Evolutionary conservation across 2,797 vertebrate species (phyloP).

Genomic region (Hemibagrus guttatus): DNA sequence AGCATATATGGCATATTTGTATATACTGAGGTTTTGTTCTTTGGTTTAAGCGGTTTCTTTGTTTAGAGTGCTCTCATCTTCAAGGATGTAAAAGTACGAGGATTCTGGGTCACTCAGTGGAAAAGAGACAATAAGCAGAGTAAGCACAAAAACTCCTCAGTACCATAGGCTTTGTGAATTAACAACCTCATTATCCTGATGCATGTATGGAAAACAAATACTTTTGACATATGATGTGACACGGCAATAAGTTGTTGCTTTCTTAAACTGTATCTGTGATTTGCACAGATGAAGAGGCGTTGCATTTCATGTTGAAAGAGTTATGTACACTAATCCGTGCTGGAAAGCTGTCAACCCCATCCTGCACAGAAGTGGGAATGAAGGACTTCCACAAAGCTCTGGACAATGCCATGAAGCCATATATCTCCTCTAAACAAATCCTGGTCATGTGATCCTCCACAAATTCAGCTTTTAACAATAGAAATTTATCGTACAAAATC

Average conservation of each 20-base stretch:
- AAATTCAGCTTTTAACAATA: not conserved
- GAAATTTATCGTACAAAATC: not conserved
- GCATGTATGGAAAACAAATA: not conserved
- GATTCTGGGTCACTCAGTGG: slow-evolving; percentile 96
- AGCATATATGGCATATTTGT: not conserved
- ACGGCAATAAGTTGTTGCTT: not conserved
- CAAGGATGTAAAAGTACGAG: slow-evolving; percentile 85
- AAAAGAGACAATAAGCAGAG: slow-evolving; percentile 79
- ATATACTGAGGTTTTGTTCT: not conserved
- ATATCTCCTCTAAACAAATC: slow-evolving; percentile 86
- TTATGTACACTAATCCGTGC: slow-evolving; percentile 80
- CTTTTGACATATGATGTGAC: not conserved
- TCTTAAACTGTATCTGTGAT: slow-evolving; percentile 8
- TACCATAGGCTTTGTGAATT: not conserved
- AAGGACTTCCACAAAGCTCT: slow-evolving; percentile 80
- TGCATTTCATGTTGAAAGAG: slow-evolving; percentile 79
- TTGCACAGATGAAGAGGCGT: slow-evolving; percentile 61
- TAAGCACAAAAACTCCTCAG: slow-evolving; percentile 63
- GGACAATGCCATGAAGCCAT: slow-evolving; percentile 81
- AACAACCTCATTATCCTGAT: not conserved
- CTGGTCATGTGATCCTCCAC: slow-evolving; percentile 79
- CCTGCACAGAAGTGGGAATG: slow-evolving; percentile 77
- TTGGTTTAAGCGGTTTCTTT: not conserved
- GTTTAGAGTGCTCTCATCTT: slow-evolving; percentile 91
- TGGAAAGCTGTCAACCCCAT: slow-evolving; percentile 79